Percentiles rank a stretch among this genome's conserved stretches.
phyloP scores from a whole-genome alignment of 2,888 invertebrate genomes.

The Oithona nana region DNA sequence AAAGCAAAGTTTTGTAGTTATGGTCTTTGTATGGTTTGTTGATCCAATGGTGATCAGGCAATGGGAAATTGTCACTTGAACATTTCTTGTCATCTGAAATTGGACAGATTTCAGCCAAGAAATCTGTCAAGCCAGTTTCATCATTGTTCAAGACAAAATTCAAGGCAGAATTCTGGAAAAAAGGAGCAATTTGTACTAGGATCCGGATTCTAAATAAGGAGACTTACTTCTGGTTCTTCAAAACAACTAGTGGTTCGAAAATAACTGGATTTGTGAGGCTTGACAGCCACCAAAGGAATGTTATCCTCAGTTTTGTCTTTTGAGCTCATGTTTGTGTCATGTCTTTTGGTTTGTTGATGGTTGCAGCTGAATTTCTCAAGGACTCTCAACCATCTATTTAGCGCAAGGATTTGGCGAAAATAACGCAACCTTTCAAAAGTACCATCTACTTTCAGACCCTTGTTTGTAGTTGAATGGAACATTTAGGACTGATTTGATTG shows the following conservation, averaged over 20 bases:
- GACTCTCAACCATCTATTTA: neutral
- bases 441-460: too few species aligned
- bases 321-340: neutral
- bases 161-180: neutral
- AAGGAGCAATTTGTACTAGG: neutral
- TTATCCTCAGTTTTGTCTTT: neutral
- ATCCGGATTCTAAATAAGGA: neutral
- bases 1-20: conserved; percentile 2
- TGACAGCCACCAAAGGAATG: neutral
- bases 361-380: neutral
- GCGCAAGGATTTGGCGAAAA: neutral
- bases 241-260: conserved; percentile 8
- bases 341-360: neutral
- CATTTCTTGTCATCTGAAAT: neutral
- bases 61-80: neutral
- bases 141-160: neutral
- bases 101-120: conserved; percentile 5
- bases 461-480: too few species aligned
- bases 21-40: neutral
- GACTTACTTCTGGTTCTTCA: neutral
- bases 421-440: neutral
- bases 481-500: too few species aligned
- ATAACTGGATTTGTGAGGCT: neutral
- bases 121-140: neutral
- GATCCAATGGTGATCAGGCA: conserved; percentile 11